A percentile compares a stretch with the other conserved stretches of the same genome.
phyloP scores from a whole-genome alignment of 2,888 invertebrate genomes.

The Agrotis exclamationis region DNA sequence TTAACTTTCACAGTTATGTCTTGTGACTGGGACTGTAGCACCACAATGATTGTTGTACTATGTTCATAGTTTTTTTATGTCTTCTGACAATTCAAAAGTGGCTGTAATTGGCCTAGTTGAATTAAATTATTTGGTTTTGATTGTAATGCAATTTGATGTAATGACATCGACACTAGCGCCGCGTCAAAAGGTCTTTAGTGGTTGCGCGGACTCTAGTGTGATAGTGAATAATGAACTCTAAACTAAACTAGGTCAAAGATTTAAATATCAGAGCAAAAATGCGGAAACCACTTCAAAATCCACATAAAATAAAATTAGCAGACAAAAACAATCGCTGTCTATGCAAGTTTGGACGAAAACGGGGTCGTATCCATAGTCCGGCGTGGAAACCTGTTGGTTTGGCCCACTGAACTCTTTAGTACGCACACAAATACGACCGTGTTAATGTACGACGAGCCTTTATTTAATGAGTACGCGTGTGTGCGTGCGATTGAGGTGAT shows the following conservation, averaged over 20 bases:
- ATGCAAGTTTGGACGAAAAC: slow-evolving; percentile 58
- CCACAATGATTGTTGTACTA: too few relatives aligned
- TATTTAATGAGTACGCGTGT: slow-evolving; percentile 70
- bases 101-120: too few relatives aligned
- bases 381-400: slow-evolving; percentile 73
- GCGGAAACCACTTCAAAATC: background rate
- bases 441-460: slow-evolving; percentile 62
- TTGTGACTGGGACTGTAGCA: too few relatives aligned
- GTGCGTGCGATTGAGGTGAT: slow-evolving; percentile 66
- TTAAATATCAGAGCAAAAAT: background rate
- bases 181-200: too few relatives aligned
- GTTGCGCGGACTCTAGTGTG: too few relatives aligned
- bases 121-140: too few relatives aligned
- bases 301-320: background rate
- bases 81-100: too few relatives aligned
- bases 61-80: too few relatives aligned
- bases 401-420: slow-evolving; percentile 79
- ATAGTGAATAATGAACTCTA: background rate
- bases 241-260: background rate
- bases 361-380: slow-evolving; percentile 65
- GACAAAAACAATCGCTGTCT: slow-evolving; percentile 23
- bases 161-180: too few relatives aligned
- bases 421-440: slow-evolving; percentile 52
- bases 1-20: too few relatives aligned
- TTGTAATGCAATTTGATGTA: too few relatives aligned